phyloP scores from a whole-genome alignment of 2,888 invertebrate genomes.

The Dendrolimus pini region DNA sequence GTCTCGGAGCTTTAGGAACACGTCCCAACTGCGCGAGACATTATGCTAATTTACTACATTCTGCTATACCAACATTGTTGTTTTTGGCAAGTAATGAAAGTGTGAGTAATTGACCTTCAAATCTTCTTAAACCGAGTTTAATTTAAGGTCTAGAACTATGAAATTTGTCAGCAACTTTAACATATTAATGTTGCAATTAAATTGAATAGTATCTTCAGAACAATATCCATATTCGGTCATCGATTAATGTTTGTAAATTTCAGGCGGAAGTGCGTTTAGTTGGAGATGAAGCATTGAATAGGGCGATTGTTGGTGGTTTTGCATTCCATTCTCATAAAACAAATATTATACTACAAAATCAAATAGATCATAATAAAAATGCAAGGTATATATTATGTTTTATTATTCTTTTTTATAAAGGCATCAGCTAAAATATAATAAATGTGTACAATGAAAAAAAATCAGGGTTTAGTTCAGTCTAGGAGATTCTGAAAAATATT shows the following conservation, averaged over 20 bases:
- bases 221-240: too few species aligned
- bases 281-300: conserved; percentile 68
- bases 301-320: conserved; percentile 64
- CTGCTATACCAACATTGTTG: conserved; percentile 59
- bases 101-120: conserved; percentile 41
- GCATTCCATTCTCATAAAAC: conserved; percentile 66
- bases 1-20: conserved; percentile 59
- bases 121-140: too few species aligned
- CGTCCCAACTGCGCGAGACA: conserved; percentile 59
- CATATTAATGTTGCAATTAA: too few species aligned
- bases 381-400: conserved; percentile 40
- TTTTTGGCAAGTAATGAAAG: conserved; percentile 63
- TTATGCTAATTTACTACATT: conserved; percentile 58
- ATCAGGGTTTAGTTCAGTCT: too few species aligned
- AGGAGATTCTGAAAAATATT: too few species aligned
- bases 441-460: too few species aligned
- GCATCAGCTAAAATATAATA: too few species aligned
- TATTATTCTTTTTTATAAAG: too few species aligned
- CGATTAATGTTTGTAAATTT: conserved; percentile 10
- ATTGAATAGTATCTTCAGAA: too few species aligned
- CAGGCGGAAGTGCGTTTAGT: conserved; percentile 68
- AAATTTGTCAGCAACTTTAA: too few species aligned
- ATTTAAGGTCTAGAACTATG: too few species aligned
- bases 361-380: conserved; percentile 58
- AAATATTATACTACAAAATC: conserved; percentile 61